Percentiles rank a stretch among this genome's conserved stretches.
Conservation (phyloP, 64 coral and sea anemone genomes). For the Stylophora pistillata region DNA sequence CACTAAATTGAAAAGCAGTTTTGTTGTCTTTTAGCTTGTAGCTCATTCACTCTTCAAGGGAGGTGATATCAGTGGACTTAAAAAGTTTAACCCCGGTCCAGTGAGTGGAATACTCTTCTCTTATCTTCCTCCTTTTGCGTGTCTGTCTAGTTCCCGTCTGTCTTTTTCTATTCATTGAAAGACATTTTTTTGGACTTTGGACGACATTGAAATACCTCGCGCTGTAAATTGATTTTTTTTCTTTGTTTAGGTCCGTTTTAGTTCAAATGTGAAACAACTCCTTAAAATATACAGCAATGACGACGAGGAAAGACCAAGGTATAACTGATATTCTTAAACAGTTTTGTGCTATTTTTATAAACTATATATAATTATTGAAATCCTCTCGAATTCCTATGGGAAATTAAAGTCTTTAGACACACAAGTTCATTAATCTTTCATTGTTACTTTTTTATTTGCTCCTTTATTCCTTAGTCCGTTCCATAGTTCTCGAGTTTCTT, state of each 20-base stretch:
- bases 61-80: slow-evolving; percentile 45
- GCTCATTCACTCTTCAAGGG: slow-evolving; percentile 51
- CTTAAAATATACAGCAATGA: slow-evolving; percentile 46
- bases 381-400: too few relatives aligned
- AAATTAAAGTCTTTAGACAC: too few relatives aligned
- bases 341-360: too few relatives aligned
- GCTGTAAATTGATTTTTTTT: not conserved
- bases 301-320: slow-evolving; percentile 25
- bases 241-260: slow-evolving; percentile 18
- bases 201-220: too few relatives aligned
- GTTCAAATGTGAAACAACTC: slow-evolving; percentile 51
- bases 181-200: not conserved
- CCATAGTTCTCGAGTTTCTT: too few relatives aligned
- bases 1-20: not conserved
- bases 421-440: too few relatives aligned
- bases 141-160: not conserved
- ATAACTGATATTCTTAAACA: not conserved
- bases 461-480: too few relatives aligned
- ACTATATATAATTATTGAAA: too few relatives aligned
- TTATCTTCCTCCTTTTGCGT: not conserved
- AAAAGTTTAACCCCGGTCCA: slow-evolving; percentile 33
- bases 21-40: slow-evolving; percentile 18
- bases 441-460: too few relatives aligned
- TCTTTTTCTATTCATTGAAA: not conserved
- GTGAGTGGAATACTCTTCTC: not conserved